Evolutionary conservation across 1,140 invertebrate genomes (phyloP).

Genomic region (Magallana ariakensis): DNA sequence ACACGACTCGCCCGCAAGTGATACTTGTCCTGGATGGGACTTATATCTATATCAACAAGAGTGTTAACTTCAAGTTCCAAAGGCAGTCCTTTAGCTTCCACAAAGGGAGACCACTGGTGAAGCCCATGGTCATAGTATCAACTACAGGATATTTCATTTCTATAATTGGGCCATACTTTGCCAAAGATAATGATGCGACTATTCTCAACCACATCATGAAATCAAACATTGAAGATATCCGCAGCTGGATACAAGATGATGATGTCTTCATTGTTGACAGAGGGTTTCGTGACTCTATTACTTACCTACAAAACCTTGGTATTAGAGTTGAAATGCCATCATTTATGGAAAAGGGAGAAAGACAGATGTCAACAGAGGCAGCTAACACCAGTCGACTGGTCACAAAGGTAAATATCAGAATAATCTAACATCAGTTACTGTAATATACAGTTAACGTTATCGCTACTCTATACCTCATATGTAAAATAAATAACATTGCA

Average conservation of each 20-base stretch:
- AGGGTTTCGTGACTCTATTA: not conserved
- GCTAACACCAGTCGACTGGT: too few species aligned
- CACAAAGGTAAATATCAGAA: too few species aligned
- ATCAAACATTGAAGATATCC: slow-evolving; percentile 28
- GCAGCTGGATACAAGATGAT: slow-evolving; percentile 31
- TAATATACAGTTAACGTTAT: too few species aligned
- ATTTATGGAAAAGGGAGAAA: too few species aligned
- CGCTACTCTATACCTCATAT: too few species aligned
- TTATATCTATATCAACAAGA: too few species aligned
- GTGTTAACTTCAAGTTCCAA: slow-evolving; percentile 34
- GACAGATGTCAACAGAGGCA: too few species aligned
- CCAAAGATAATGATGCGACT: slow-evolving; percentile 51
- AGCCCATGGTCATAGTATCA: slow-evolving; percentile 41
- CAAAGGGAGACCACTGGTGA: slow-evolving; percentile 39
- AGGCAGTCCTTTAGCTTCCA: slow-evolving; percentile 41
- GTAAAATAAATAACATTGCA: too few species aligned
- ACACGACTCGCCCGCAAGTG: too few species aligned
- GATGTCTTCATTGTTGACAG: slow-evolving; percentile 34
- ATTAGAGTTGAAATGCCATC: too few species aligned
- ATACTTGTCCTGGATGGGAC: too few species aligned
- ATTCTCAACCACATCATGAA: slow-evolving; percentile 48
- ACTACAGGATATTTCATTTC: slow-evolving; percentile 37
- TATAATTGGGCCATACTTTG: slow-evolving; percentile 39
- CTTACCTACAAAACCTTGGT: slow-evolving; percentile 2
- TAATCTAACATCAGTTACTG: too few species aligned